These are phyloP conservation scores for Psittacara wagleri DNA, from an alignment of 2,113 vertebrate species.

Conservation along the genomic window DNA sequence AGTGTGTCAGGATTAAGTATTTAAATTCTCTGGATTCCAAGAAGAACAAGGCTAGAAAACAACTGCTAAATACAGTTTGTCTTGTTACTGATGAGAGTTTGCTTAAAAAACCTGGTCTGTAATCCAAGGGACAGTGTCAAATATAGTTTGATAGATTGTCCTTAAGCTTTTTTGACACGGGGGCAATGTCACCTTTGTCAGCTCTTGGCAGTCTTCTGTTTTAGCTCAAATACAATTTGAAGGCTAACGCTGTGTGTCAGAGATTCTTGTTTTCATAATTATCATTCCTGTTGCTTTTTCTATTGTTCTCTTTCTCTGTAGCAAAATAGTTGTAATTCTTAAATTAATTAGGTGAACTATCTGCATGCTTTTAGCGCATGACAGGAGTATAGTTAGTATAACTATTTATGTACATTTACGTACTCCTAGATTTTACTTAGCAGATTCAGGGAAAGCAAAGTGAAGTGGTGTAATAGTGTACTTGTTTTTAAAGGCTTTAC, in stretches of 20 bases:
- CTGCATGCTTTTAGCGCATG: neutral
- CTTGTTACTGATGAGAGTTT: neutral
- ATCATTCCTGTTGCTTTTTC: neutral
- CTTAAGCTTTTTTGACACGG: neutral
- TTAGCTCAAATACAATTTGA: neutral
- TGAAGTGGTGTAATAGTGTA: neutral
- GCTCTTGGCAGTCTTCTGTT: neutral
- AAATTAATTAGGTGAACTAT: neutral
- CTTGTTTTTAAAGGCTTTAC: neutral
- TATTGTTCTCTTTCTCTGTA: neutral
- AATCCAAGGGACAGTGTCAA: neutral
- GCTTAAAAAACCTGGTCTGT: neutral
- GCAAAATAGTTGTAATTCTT: neutral
- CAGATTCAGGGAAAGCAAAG: neutral
- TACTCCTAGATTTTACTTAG: neutral
- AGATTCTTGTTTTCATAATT: neutral
- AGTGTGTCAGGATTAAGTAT: neutral
- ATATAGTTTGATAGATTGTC: neutral
- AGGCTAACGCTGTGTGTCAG: neutral
- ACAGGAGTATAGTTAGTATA: neutral
- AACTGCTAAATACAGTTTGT: neutral
- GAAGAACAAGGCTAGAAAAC: neutral
- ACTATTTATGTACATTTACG: neutral
- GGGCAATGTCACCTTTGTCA: neutral
- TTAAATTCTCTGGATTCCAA: neutral